Conservation (phyloP, 2,113 vertebrate genomes). For the Tauraco erythrolophus region DNA sequence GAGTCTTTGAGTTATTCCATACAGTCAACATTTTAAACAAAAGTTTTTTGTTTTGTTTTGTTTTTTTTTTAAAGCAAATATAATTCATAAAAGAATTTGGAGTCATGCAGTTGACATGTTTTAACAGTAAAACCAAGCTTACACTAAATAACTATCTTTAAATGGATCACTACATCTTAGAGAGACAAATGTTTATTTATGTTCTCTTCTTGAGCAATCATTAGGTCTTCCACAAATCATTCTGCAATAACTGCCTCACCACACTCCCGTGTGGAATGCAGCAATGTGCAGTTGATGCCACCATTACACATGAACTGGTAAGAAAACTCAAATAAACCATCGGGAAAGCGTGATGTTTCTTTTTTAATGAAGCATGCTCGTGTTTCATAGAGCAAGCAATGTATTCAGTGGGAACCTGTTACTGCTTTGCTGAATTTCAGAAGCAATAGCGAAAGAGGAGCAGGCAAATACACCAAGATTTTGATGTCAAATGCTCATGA, state of each 20-base stretch:
- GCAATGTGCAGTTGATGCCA: not conserved
- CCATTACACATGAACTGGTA: not conserved
- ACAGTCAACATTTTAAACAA: not conserved
- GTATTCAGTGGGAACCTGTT: not conserved
- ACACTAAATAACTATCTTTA: not conserved
- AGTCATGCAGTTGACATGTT: not conserved
- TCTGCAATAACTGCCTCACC: not conserved
- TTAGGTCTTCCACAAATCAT: not conserved
- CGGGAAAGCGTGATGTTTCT: not conserved
- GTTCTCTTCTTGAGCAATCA: not conserved
- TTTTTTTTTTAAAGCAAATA: no score
- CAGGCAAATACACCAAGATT: not conserved
- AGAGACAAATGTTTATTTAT: not conserved
- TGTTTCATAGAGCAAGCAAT: not conserved
- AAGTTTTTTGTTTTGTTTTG: no score
- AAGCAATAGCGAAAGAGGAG: not conserved
- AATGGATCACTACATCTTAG: not conserved
- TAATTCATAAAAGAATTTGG: not conserved
- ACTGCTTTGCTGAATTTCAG: not conserved
- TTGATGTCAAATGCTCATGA: not conserved
- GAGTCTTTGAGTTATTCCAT: not conserved
- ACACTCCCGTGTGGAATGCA: not conserved
- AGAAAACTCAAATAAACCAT: not conserved
- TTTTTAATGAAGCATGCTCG: not conserved
- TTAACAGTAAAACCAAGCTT: not conserved